Conservation (phyloP, 2,797 vertebrate genomes). For the Poecilia picta region DNA sequence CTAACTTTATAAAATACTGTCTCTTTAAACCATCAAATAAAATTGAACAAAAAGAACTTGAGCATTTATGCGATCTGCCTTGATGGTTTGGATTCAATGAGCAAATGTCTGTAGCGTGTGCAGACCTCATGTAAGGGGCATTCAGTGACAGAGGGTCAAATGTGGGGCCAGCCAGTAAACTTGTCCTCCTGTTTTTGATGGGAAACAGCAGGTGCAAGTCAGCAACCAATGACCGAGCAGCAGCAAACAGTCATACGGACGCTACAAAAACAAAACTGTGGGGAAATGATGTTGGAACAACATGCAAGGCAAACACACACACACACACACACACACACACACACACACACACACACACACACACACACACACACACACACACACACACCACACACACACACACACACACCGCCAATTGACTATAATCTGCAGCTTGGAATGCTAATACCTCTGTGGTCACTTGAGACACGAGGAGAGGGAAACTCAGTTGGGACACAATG, state of each 20-base stretch:
- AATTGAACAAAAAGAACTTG: neutral
- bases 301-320: slow-evolving; percentile 10
- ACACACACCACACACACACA: too few relatives aligned
- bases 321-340: slow-evolving; percentile 1
- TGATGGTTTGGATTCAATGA: neutral
- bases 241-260: slow-evolving; percentile 43
- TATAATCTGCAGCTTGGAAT: slow-evolving; percentile 62
- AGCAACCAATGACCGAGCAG: neutral
- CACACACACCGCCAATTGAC: slow-evolving; percentile 41
- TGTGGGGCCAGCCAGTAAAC: slow-evolving; percentile 47
- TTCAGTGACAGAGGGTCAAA: slow-evolving; percentile 35
- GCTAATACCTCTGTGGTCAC: slow-evolving; percentile 62
- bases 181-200: slow-evolving; percentile 59
- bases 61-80: neutral
- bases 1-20: too few relatives aligned
- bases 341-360: slow-evolving; percentile 46
- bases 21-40: neutral
- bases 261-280: slow-evolving; percentile 57
- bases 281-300: slow-evolving; percentile 52
- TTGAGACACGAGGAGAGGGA: slow-evolving; percentile 44
- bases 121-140: slow-evolving; percentile 11
- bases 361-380: slow-evolving; percentile 36
- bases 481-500: slow-evolving; percentile 14
- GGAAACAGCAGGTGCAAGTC: slow-evolving; percentile 63
- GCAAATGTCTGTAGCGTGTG: slow-evolving; percentile 1